These are phyloP conservation scores for Lagenorhynchus albirostris DNA, from an alignment of 2,113 vertebrate genomes.

Conservation along the genomic window DNA sequence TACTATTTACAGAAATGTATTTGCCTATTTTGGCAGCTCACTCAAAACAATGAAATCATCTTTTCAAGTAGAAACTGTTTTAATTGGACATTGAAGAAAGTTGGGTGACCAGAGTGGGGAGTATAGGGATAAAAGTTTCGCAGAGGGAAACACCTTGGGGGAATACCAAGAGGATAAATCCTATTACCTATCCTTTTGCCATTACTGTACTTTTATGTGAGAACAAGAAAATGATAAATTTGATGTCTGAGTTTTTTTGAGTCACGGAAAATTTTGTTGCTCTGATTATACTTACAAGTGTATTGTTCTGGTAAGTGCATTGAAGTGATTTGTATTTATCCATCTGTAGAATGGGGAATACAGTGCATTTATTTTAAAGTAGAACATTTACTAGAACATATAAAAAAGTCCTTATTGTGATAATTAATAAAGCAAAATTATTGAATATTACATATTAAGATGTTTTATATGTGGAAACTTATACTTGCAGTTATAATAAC, in stretches of 20 bases:
- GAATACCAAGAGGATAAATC: too few species aligned
- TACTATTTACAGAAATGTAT: background rate
- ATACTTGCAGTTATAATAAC: background rate
- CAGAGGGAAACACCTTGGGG: too few species aligned
- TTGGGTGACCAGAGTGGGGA: too few species aligned
- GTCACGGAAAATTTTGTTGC: background rate
- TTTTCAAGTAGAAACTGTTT: background rate
- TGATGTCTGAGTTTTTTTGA: background rate
- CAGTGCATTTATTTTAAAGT: background rate
- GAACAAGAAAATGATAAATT: background rate
- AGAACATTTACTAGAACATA: background rate
- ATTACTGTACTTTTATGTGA: background rate
- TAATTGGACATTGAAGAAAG: background rate
- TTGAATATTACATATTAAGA: background rate
- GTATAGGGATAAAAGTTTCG: too few species aligned
- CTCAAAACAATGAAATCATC: background rate
- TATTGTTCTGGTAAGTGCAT: background rate
- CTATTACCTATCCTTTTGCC: too few species aligned
- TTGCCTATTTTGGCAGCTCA: constrained; percentile 43
- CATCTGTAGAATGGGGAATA: background rate
- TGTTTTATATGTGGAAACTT: background rate
- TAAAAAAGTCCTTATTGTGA: background rate
- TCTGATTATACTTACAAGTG: background rate
- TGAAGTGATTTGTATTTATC: background rate
- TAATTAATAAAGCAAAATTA: background rate